Conservation (phyloP, 2,113 vertebrate genomes). For the Calyptommatus sinebrachiatus region DNA sequence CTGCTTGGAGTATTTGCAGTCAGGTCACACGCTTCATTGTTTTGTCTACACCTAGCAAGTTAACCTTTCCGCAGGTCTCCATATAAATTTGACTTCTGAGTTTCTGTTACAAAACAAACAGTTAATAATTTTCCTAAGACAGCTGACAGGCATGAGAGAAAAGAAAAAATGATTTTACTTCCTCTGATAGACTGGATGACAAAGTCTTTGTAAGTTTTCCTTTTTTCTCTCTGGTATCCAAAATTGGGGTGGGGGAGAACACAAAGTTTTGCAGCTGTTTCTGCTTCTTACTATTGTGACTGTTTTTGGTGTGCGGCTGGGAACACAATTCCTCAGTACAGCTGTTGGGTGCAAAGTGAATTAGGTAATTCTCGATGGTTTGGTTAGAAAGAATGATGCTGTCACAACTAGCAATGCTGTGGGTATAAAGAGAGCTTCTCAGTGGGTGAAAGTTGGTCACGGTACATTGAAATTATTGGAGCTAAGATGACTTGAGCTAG, state of each 20-base stretch:
- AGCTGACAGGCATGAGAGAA: conserved; percentile 75
- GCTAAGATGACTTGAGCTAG: rapidly evolving
- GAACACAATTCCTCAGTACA: conserved; percentile 71
- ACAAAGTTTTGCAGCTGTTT: conserved; percentile 79
- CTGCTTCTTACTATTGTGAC: conserved; percentile 72
- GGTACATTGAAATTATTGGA: conserved; percentile 19
- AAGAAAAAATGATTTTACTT: conserved; percentile 77
- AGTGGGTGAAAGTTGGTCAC: conserved; percentile 43
- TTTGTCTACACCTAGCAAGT: conserved; percentile 64
- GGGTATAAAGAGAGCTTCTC: conserved; percentile 42
- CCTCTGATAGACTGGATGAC: conserved; percentile 74
- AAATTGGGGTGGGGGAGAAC: neutral
- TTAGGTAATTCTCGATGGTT: conserved; percentile 80
- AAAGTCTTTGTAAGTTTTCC: conserved; percentile 50
- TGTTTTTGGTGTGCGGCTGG: conserved; percentile 69
- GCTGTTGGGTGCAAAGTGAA: conserved; percentile 80
- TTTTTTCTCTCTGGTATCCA: neutral
- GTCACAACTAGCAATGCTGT: conserved; percentile 61
- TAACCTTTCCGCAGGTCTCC: conserved; percentile 58
- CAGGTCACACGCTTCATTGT: conserved; percentile 58
- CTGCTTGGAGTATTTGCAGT: conserved; percentile 43
- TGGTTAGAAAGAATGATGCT: conserved; percentile 72
- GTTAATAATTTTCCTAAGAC: conserved; percentile 67
- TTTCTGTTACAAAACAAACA: conserved; percentile 74
- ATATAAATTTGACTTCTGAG: conserved; percentile 54